Conservation (phyloP, 2,797 vertebrate species). For the Aulostomus chinensis region DNA sequence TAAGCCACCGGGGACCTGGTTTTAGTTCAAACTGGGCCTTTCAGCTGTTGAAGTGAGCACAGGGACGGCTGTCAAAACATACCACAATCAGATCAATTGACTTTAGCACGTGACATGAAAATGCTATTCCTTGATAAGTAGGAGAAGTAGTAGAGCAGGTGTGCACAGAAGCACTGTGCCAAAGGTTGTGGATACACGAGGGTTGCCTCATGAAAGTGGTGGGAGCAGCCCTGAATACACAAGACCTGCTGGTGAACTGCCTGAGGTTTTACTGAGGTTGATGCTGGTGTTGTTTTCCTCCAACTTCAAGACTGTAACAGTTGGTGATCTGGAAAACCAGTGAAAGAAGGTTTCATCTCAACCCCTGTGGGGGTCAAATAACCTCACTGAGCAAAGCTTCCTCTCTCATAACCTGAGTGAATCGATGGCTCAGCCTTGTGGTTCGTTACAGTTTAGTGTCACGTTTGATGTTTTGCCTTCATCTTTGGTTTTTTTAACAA, state of each 20-base stretch:
- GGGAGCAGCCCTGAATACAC: slow-evolving; percentile 1
- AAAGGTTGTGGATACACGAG: slow-evolving; percentile 12
- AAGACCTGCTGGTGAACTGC: neutral
- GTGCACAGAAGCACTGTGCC: slow-evolving; percentile 10
- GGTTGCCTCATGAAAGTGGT: slow-evolving; percentile 18
- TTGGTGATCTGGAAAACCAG: neutral
- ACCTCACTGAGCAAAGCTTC: no score
- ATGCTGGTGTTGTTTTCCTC: neutral
- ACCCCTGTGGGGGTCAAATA: no score
- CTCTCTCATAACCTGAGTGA: no score
- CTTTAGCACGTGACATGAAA: slow-evolving; percentile 19
- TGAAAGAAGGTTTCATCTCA: no score
- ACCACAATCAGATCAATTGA: slow-evolving; percentile 18
- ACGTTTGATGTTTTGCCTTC: no score
- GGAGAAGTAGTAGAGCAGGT: neutral
- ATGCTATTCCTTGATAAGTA: slow-evolving; percentile 15
- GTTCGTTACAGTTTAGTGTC: no score
- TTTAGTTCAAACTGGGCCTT: slow-evolving; percentile 20
- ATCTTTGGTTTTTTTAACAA: no score
- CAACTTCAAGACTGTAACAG: neutral
- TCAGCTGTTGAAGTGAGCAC: slow-evolving; percentile 21
- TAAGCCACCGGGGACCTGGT: slow-evolving; percentile 13
- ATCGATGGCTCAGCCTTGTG: no score
- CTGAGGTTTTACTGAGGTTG: slow-evolving; percentile 8
- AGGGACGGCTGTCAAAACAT: slow-evolving; percentile 49